Conservation (phyloP, 2,888 invertebrate genomes). For the Eumacrocentrus americanus region DNA sequence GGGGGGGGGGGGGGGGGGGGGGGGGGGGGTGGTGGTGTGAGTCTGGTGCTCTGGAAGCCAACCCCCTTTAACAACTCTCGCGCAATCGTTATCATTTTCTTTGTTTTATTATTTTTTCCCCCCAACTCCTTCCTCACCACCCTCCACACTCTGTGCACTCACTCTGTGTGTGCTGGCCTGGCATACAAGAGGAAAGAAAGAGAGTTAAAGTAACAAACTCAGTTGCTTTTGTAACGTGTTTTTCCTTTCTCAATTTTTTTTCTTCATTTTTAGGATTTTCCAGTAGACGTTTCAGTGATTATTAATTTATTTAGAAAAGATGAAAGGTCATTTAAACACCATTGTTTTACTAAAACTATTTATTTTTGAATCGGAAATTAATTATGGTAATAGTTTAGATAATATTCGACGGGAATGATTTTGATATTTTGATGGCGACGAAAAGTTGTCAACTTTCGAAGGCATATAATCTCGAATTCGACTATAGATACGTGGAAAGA, state of each 20-base stretch:
- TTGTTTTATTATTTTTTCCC: neutral
- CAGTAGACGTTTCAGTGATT: no score
- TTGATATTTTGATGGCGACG: no score
- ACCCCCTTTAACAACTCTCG: conserved; percentile 7
- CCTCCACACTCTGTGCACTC: neutral
- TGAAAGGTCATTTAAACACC: no score
- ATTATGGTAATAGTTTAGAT: no score
- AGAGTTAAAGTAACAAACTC: neutral
- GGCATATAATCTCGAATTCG: no score
- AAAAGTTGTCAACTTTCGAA: no score
- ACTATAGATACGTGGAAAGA: no score
- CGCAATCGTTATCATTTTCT: conserved; percentile 6
- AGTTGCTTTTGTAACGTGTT: neutral
- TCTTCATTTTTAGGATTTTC: no score
- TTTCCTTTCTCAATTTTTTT: neutral
- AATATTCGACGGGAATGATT: no score
- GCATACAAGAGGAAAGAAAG: neutral
- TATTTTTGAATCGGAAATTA: no score
- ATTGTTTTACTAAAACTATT: no score
- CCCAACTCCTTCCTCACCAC: neutral
- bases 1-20: neutral
- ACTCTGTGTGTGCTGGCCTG: neutral
- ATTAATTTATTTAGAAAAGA: no score
- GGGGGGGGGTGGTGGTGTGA: neutral
- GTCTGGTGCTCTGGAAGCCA: neutral